Percentiles rank a stretch among this genome's conserved stretches.
Conservation (phyloP, 2,888 invertebrate species). For the Noctua comes region DNA sequence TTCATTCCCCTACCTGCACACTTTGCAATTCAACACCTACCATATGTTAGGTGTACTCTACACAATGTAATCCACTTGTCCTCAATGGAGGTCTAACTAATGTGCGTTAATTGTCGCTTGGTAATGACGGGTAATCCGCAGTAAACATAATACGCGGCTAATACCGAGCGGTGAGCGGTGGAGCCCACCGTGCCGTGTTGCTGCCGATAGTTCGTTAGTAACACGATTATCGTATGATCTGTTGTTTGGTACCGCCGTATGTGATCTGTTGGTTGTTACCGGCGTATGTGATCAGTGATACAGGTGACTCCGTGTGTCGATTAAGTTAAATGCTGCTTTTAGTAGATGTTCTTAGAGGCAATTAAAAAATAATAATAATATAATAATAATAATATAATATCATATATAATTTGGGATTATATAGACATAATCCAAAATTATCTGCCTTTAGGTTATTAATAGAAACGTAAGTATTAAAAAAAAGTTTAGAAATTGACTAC, state of each 20-base stretch:
- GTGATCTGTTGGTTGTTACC: background rate
- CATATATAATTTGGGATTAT: no score
- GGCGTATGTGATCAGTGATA: background rate
- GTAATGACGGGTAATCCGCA: constrained; percentile 56
- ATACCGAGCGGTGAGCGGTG: constrained; percentile 24
- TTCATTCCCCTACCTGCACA: background rate
- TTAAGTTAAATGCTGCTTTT: background rate
- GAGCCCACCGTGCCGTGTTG: constrained; percentile 30
- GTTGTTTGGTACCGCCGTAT: no score
- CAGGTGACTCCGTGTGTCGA: background rate
- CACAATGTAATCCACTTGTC: constrained; percentile 55
- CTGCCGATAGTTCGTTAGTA: constrained; percentile 28
- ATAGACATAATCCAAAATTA: background rate
- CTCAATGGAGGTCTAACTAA: constrained; percentile 60
- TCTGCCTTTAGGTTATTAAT: background rate
- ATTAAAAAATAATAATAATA: no score
- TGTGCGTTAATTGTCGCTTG: constrained; percentile 58
- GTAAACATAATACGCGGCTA: constrained; percentile 31
- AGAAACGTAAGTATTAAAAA: background rate
- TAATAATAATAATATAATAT: no score
- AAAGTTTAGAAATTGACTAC: background rate
- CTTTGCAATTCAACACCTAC: background rate
- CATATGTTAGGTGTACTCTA: background rate
- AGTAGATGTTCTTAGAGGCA: background rate
- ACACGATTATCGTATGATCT: constrained; percentile 10